Evolutionary conservation across 2,797 vertebrate species (phyloP).

Genomic region (Fistularia tabacaria): DNA sequence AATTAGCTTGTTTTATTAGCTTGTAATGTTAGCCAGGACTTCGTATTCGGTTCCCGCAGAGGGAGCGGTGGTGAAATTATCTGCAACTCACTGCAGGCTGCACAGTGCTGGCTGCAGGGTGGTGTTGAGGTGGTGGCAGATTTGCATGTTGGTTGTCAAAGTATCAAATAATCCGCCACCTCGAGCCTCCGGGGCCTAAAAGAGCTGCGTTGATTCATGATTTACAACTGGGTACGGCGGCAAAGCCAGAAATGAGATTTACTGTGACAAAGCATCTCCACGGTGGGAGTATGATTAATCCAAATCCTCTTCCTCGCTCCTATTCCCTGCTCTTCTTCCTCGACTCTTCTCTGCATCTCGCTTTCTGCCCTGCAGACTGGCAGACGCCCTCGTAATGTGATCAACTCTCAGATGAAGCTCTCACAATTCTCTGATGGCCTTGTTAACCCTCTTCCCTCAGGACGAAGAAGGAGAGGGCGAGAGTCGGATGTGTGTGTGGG

Average conservation of each 20-base stretch:
- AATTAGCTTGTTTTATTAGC: conserved; percentile 39
- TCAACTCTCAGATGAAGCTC: conserved; percentile 61
- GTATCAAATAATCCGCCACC: conserved; percentile 44
- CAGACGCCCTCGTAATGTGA: conserved; percentile 67
- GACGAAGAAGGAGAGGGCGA: conserved; percentile 32
- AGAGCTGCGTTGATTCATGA: conserved; percentile 42
- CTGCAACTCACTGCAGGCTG: conserved; percentile 44
- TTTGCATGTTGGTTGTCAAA: conserved; percentile 45
- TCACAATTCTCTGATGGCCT: conserved; percentile 59
- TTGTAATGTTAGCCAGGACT: conserved; percentile 24
- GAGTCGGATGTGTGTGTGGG: not conserved
- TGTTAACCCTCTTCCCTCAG: conserved; percentile 64
- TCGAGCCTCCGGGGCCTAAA: conserved; percentile 38
- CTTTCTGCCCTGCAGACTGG: conserved; percentile 57
- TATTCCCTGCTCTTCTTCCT: conserved; percentile 32
- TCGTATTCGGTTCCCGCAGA: conserved; percentile 39
- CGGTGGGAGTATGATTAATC: conserved; percentile 38
- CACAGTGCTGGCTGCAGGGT: conserved; percentile 20
- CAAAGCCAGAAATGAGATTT: conserved; percentile 46
- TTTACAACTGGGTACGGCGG: conserved; percentile 31
- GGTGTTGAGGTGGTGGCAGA: conserved; percentile 33
- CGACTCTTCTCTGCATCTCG: conserved; percentile 23
- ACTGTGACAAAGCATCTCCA: conserved; percentile 28
- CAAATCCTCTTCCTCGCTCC: conserved; percentile 40
- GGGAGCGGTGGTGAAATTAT: conserved; percentile 33